phyloP scores from a whole-genome alignment of 1,140 invertebrate species.

The Scaptomyza pallida region DNA sequence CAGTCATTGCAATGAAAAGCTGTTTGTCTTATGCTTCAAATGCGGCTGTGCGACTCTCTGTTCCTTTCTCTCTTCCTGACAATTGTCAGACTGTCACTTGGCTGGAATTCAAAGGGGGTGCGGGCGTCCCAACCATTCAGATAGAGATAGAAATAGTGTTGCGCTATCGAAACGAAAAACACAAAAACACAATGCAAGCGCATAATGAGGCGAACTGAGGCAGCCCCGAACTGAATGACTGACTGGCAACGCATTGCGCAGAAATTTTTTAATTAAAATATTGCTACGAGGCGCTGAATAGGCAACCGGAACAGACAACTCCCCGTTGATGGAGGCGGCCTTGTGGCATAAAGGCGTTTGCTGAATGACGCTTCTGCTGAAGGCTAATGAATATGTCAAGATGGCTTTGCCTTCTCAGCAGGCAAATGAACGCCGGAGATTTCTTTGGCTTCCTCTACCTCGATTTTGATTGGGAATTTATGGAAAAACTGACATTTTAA shows the following conservation, averaged over 20 bases:
- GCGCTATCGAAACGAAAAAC: constrained; percentile 39
- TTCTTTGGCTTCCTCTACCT: constrained; percentile 23
- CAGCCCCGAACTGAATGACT: background rate
- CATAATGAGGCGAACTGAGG: constrained; percentile 57
- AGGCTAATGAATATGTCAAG: constrained; percentile 74
- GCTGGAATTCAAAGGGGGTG: constrained; percentile 22
- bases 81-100: constrained; percentile 76
- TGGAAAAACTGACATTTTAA: constrained; percentile 75
- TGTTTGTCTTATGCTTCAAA: constrained; percentile 50
- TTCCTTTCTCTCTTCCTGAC: constrained; percentile 51
- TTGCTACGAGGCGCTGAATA: constrained; percentile 51
- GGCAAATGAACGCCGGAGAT: constrained; percentile 39
- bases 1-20: constrained; percentile 37
- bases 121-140: background rate
- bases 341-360: constrained; percentile 29
- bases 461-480: constrained; percentile 56
- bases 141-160: background rate
- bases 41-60: constrained; percentile 24
- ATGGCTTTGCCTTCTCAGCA: constrained; percentile 40
- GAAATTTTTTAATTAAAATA: constrained; percentile 80
- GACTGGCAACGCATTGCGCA: constrained; percentile 33
- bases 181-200: constrained; percentile 44
- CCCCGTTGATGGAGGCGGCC: constrained; percentile 30
- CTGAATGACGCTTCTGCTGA: constrained; percentile 5
- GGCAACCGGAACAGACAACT: constrained; percentile 36